A percentile compares a stretch with the other conserved stretches of the same genome.
These are phyloP conservation scores for Pristionchus mayeri DNA, from an alignment of 2,888 invertebrate genomes.

Conservation along the genomic window DNA sequence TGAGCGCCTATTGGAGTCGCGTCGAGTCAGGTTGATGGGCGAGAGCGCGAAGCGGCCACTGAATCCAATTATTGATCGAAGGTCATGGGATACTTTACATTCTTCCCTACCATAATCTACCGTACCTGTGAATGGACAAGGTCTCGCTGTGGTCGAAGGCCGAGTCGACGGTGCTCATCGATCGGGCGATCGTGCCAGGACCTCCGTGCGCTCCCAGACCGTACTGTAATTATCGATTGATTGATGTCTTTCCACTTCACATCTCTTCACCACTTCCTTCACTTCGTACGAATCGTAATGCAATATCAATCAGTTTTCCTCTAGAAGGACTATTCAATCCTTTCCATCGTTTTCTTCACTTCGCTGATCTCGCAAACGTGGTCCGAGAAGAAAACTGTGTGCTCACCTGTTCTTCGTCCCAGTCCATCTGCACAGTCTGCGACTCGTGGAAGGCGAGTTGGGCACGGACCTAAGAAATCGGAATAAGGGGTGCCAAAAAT, in stretches of 20 bases:
- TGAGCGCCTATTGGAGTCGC: conserved; percentile 19
- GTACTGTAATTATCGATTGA: conserved; percentile 19
- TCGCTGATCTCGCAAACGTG: too few relatives aligned
- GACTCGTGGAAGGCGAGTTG: conserved; percentile 60
- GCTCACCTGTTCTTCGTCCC: conserved; percentile 57
- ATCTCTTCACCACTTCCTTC: too few relatives aligned
- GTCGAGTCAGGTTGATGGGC: background rate
- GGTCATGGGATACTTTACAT: background rate
- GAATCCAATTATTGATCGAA: background rate
- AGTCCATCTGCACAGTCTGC: conserved; percentile 63
- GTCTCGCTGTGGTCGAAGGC: conserved; percentile 45
- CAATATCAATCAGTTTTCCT: too few relatives aligned
- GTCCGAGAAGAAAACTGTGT: background rate
- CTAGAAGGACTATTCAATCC: too few relatives aligned
- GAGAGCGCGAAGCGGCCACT: conserved; percentile 36
- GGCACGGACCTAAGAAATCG: conserved; percentile 57
- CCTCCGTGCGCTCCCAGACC: conserved; percentile 15
- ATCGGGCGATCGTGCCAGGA: background rate
- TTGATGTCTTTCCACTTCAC: too few relatives aligned
- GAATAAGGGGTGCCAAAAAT: too few relatives aligned
- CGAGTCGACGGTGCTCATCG: conserved; percentile 47
- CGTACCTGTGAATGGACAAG: conserved; percentile 40
- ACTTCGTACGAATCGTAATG: too few relatives aligned
- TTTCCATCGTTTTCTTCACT: too few relatives aligned
- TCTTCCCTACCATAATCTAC: background rate